Evolutionary conservation across 2,797 vertebrate genomes (phyloP), one percentile per base, ranked within the genome.

Genomic region (Balearica regulorum): DNA sequence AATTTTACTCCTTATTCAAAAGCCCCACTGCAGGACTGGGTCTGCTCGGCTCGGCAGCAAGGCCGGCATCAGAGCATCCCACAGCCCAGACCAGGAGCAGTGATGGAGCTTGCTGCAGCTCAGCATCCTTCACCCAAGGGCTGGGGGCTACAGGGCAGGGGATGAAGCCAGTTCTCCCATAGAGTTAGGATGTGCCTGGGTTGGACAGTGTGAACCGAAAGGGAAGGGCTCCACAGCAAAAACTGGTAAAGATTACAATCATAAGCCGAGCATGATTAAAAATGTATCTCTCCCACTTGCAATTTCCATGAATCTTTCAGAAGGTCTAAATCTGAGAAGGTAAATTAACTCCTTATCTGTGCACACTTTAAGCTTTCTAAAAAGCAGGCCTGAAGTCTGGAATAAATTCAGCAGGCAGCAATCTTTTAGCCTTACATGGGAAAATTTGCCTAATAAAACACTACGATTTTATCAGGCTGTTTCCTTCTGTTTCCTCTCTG

Each of bases 401-500:
- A 94, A 94, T 68, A 66, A 83, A 79, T 90, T 66, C 73, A 72
- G 51, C 70, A 76, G 70, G 90, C 88, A 93, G 70, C 44, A 95
- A 77, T 71, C 31, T 77, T 83, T 87, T 68, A 90, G 85, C 80
- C 75, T 90, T 93, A 87, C 75, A 68, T 22, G 64, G 86, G 71
- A 83, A 95, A 77, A 94, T 87, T 28, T 95, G 80, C 82, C 88
- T 86, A 87, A 76, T 87, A 93, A 95, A 92, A 33, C 64, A 57
- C 31, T 25, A 43, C 3, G 4, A 76, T 87, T 95, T 96, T 97
- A 95, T 92, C 96, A 90, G 76, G 9, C 31, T 54, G 26, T 66
- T 87, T 86, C 82, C 79, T 89, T 96, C 93, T 93, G 89, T 93
- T 96, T 97, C 96, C 95, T 91, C 80, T 94, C 89, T 89, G 55